phyloP scores from a whole-genome alignment of 2,888 invertebrate genomes.

The Beris morrisii region DNA sequence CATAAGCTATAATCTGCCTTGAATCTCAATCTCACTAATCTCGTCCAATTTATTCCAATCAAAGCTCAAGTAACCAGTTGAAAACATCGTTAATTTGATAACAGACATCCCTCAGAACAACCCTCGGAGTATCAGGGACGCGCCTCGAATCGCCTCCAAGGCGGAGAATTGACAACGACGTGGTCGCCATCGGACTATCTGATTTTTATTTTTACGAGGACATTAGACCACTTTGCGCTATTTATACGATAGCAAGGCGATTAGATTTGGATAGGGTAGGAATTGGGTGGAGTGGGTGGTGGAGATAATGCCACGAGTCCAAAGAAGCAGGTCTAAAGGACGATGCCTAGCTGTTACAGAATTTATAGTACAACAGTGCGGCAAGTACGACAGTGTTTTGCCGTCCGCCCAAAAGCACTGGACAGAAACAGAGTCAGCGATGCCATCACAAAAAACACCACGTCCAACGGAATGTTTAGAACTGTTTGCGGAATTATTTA shows the following conservation, averaged over 20 bases:
- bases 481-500: conserved; percentile 6
- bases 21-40: neutral
- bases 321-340: neutral
- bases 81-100: conserved; percentile 24
- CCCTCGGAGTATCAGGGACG: neutral
- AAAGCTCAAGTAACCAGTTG: conserved; percentile 15
- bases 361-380: neutral
- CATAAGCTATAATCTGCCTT: too few relatives aligned
- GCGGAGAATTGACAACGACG: neutral
- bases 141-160: neutral
- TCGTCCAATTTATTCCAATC: conserved; percentile 6
- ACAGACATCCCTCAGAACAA: conserved; percentile 10
- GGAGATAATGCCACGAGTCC: too few relatives aligned
- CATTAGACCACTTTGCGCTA: conserved; percentile 20
- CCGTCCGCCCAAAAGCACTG: neutral
- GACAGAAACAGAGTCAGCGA: neutral
- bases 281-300: neutral
- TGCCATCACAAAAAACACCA: neutral
- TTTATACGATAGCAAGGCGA: neutral
- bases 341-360: neutral
- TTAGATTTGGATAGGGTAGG: too few relatives aligned
- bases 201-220: conserved; percentile 22
- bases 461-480: neutral
- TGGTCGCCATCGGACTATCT: conserved; percentile 3
- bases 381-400: neutral